Percentiles rank a stretch among this genome's conserved stretches.
These are phyloP conservation scores for Acrocyrtus sp. DNA, from an alignment of 2,888 invertebrate genomes.

Conservation along the genomic window DNA sequence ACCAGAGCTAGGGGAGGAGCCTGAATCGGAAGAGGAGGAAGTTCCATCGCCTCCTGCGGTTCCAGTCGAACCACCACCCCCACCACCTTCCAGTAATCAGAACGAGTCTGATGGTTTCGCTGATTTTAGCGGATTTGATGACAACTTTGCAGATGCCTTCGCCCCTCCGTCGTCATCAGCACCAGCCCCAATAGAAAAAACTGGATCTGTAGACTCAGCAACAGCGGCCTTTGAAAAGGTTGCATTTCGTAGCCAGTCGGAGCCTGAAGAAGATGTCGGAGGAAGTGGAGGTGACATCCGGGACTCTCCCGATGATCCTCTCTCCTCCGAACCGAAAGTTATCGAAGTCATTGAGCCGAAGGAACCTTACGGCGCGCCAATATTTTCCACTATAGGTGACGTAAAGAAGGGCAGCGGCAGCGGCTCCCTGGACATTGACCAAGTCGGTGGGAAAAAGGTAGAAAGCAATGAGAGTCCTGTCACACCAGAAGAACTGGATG, in stretches of 20 bases:
- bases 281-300: neutral
- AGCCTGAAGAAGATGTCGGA: slow-evolving; percentile 26
- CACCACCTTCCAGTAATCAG: neutral
- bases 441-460: slow-evolving; percentile 34
- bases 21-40: slow-evolving; percentile 72
- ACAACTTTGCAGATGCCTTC: slow-evolving; percentile 41
- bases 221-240: slow-evolving; percentile 37
- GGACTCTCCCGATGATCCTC: slow-evolving; percentile 41
- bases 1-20: slow-evolving; percentile 65
- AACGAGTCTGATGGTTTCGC: slow-evolving; percentile 25
- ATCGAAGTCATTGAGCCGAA: slow-evolving; percentile 49
- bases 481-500: slow-evolving; percentile 87
- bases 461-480: slow-evolving; percentile 62
- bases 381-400: slow-evolving; percentile 38
- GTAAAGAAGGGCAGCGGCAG: slow-evolving; percentile 40
- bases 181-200: slow-evolving; percentile 23
- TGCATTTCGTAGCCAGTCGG: slow-evolving; percentile 33
- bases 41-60: too few species aligned
- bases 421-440: slow-evolving; percentile 60
- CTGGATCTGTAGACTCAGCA: slow-evolving; percentile 11
- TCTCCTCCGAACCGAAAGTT: slow-evolving; percentile 47
- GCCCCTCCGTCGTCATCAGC: slow-evolving; percentile 10
- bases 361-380: slow-evolving; percentile 36
- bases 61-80: neutral
- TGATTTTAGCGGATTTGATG: slow-evolving; percentile 25